Percentiles rank a stretch among this genome's conserved stretches.
phyloP scores from a whole-genome alignment of 2,888 invertebrate species.

The Drosophila seclusa region DNA sequence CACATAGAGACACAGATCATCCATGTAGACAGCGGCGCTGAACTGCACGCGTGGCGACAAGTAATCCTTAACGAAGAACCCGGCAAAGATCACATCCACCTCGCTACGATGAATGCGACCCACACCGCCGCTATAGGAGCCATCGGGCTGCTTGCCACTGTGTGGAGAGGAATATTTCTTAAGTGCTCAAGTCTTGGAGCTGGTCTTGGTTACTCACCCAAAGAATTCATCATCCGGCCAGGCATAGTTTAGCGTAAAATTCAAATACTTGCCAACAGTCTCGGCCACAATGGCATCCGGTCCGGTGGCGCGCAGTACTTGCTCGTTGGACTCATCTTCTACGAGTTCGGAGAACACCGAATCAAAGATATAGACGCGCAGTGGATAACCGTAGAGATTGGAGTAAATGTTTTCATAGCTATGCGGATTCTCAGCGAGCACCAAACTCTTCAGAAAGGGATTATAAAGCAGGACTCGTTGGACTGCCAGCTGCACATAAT shows the following conservation, averaged over 20 bases:
- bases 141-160: conserved; percentile 81
- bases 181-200: neutral
- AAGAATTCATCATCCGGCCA: conserved; percentile 80
- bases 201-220: conserved; percentile 70
- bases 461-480: conserved; percentile 68
- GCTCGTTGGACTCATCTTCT: conserved; percentile 46
- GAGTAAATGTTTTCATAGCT: conserved; percentile 45
- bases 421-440: conserved; percentile 30
- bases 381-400: conserved; percentile 81
- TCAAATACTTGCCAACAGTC: conserved; percentile 74
- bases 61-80: conserved; percentile 85
- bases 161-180: conserved; percentile 35
- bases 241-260: conserved; percentile 72
- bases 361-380: conserved; percentile 81
- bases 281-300: conserved; percentile 80
- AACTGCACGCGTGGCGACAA: conserved; percentile 82
- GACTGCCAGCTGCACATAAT: conserved; percentile 58
- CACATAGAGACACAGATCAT: conserved; percentile 84
- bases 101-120: conserved; percentile 81
- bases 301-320: conserved; percentile 62
- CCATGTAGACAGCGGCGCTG: conserved; percentile 83
- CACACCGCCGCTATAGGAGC: conserved; percentile 83
- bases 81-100: conserved; percentile 83
- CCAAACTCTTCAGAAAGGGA: conserved; percentile 63
- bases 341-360: conserved; percentile 78